Evolutionary conservation across 2,888 invertebrate species (phyloP).

Genomic region (Metellina segmentata): DNA sequence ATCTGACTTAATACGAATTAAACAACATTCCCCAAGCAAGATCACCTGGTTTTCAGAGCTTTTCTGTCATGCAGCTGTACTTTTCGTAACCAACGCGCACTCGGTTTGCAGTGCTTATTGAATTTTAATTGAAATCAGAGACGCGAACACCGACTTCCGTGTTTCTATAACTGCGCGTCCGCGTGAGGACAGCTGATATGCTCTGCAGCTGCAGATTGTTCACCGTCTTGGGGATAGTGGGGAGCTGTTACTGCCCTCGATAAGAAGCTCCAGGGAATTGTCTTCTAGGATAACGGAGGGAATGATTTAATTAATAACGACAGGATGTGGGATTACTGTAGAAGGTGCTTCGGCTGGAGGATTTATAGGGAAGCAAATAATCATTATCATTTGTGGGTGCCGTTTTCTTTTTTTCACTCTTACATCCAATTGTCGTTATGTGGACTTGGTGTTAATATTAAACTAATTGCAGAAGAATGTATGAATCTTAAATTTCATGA

Average conservation of each 20-base stretch:
- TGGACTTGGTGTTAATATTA: too few species aligned
- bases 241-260: constrained; percentile 14
- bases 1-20: too few species aligned
- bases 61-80: too few species aligned
- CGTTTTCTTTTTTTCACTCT: too few species aligned
- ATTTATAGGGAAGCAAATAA: not conserved
- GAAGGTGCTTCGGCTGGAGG: not conserved
- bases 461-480: too few species aligned
- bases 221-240: constrained; percentile 2
- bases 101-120: constrained; percentile 17
- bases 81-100: not conserved
- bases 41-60: too few species aligned
- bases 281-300: not conserved
- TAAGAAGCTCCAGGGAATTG: constrained; percentile 17
- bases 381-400: too few species aligned
- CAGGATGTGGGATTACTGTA: constrained; percentile 4
- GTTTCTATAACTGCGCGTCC: constrained; percentile 3
- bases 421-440: too few species aligned
- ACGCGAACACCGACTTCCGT: constrained; percentile 4
- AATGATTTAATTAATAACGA: constrained; percentile 41
- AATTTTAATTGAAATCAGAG: constrained; percentile 40
- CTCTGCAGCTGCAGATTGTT: constrained; percentile 9
- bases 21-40: too few species aligned
- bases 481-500: too few species aligned
- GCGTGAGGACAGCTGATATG: constrained; percentile 32